phyloP scores from a whole-genome alignment of 2,113 vertebrate genomes.

The Verasper variegatus region DNA sequence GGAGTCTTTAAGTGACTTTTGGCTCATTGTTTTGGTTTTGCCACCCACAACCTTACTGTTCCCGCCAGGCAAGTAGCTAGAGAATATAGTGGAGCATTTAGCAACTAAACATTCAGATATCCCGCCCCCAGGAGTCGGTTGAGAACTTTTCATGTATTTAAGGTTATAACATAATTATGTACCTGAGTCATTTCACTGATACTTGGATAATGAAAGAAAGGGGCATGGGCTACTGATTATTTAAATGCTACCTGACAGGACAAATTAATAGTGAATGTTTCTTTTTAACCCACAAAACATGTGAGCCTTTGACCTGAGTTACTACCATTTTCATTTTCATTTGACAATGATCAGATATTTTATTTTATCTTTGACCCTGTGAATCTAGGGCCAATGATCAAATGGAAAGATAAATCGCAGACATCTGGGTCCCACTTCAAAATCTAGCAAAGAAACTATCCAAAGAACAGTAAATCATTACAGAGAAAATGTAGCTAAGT shows the following conservation, averaged over 20 bases:
- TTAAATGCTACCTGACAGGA: too few relatives aligned
- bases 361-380: not conserved
- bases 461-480: not conserved
- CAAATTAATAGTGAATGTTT: too few relatives aligned
- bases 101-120: not conserved
- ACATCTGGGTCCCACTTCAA: not conserved
- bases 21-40: too few relatives aligned
- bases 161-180: too few relatives aligned
- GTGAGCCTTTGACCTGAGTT: not conserved
- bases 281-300: not conserved
- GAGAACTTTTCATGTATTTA: not conserved
- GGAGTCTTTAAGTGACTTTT: too few relatives aligned
- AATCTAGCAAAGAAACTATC: not conserved
- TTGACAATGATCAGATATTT: not conserved
- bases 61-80: not conserved
- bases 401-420: conserved; percentile 5
- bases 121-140: not conserved
- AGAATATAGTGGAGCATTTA: not conserved
- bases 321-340: not conserved
- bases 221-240: too few relatives aligned
- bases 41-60: not conserved
- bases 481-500: not conserved
- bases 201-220: too few relatives aligned
- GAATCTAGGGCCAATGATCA: conserved; percentile 17
- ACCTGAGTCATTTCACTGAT: too few relatives aligned